Evolutionary conservation across 2,113 vertebrate genomes (phyloP).

Genomic region (Pseudopipra pipra): DNA sequence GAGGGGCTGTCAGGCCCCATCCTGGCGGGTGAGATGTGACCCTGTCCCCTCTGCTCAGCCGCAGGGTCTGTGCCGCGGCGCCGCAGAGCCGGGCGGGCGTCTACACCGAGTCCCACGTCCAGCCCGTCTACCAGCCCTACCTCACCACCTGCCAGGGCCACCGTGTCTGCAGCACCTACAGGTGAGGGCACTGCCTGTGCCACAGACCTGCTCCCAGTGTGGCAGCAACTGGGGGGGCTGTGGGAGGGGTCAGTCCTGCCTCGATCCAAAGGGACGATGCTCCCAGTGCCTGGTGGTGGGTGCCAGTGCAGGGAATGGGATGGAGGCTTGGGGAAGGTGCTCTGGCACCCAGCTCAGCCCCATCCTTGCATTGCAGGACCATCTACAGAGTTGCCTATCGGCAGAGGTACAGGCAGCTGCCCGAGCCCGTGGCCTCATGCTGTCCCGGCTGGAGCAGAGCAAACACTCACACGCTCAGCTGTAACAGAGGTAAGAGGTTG

Average conservation of each 20-base stretch:
- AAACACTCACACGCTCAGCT: conserved; percentile 59
- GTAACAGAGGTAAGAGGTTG: conserved; percentile 81
- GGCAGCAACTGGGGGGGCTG: neutral
- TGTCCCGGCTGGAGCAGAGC: conserved; percentile 86
- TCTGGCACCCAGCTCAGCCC: neutral
- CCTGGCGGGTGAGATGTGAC: neutral
- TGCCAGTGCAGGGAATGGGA: neutral
- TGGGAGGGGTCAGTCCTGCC: accelerated
- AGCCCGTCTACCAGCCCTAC: conserved; percentile 88
- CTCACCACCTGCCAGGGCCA: conserved; percentile 87
- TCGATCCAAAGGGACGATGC: accelerated
- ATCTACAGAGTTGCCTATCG: conserved; percentile 84
- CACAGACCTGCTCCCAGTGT: accelerated
- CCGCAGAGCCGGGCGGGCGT: neutral
- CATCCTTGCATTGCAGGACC: conserved; percentile 73
- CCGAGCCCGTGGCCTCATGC: conserved; percentile 71
- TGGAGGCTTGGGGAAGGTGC: neutral
- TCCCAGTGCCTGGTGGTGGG: neutral
- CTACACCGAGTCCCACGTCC: conserved; percentile 79
- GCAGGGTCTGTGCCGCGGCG: conserved; percentile 77
- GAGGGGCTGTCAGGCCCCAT: neutral
- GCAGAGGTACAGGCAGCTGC: conserved; percentile 56
- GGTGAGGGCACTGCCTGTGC: conserved; percentile 67
- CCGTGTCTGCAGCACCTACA: conserved; percentile 91
- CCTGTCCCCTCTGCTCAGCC: conserved; percentile 63